Percentiles rank a stretch among this genome's conserved stretches.
Evolutionary conservation across 2,797 vertebrate species (phyloP).

Genomic region (Carcharodon carcharias): DNA sequence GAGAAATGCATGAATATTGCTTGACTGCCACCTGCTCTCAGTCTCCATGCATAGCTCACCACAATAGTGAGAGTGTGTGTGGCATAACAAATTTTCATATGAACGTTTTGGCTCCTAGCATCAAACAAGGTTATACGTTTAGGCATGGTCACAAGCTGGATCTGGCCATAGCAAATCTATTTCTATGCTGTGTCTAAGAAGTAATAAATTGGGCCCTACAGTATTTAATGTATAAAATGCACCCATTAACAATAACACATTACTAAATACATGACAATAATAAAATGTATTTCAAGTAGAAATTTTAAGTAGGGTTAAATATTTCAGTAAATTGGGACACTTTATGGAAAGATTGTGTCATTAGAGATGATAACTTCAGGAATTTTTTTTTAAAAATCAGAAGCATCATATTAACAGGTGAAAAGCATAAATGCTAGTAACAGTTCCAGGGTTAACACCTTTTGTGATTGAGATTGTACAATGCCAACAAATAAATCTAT

Average conservation of each 20-base stretch:
- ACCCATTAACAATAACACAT: background rate
- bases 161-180: background rate
- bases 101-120: background rate
- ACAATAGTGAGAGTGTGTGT: too few relatives aligned
- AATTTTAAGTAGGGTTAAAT: background rate
- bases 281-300: constrained; percentile 7
- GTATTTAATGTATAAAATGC: background rate
- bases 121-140: background rate
- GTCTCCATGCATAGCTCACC: background rate
- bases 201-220: background rate
- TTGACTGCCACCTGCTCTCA: background rate
- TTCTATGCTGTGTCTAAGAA: background rate
- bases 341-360: background rate
- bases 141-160: background rate
- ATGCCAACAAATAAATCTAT: background rate
- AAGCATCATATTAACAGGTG: background rate
- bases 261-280: background rate
- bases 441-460: background rate
- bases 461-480: background rate
- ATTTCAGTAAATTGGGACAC: background rate
- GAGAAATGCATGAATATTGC: background rate
- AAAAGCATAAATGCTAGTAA: background rate
- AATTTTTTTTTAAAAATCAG: background rate
- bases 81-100: background rate
- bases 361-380: background rate